Evolutionary conservation across 2,113 vertebrate genomes (phyloP), one percentile per base, ranked within the genome.

Genomic region (Scartelaos histophorus): DNA sequence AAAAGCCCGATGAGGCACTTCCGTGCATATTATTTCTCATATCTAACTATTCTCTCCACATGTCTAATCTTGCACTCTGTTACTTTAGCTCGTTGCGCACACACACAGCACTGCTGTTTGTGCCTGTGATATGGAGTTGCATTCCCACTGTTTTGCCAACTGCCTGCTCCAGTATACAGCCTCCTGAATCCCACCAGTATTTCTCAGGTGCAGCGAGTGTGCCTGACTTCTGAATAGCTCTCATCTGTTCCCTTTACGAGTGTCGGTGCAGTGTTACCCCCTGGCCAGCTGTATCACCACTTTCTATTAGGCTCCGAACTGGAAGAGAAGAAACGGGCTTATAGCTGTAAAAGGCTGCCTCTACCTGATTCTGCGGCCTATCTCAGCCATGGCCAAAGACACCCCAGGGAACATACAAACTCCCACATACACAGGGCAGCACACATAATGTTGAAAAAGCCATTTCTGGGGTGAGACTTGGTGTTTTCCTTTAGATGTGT

Each of bases 191-290:
- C 69, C 61, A 62, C 25, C 7, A 19, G 74, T 45, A 73, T 83
- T 71, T 74, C 9, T 81, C 78, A 73, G 73, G 66, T 22, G 6
- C 70, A 85, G 86, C 85, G 64, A 79, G 65, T 69, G 57, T 61
- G 57, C 58, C 75, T 5, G 53, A 47, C 60, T 72, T 75, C 60
- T 72, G 77, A 83, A 80, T 79, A 84, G 77, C 71, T 67, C 78
- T 82, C 78, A 81, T 87, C 61, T 66, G 75, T 89, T 91, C 85
- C 73, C 70, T 82, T 85, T 85, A 89, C 13, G 78, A 85, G 82
- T 70, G 71, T 70, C 21, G 70, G 65, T 73, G 74, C 53, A 1
- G 49, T 24, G 45, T 74, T 81, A 75, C 71, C 83, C 82, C 80
- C 57, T 61, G 79, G 80, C 76, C 82, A 83, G 71, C 67, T 56